Base-by-base conservation (phyloP, 2,797 vertebrate genomes). In the Fistularia commersonii region DNA sequence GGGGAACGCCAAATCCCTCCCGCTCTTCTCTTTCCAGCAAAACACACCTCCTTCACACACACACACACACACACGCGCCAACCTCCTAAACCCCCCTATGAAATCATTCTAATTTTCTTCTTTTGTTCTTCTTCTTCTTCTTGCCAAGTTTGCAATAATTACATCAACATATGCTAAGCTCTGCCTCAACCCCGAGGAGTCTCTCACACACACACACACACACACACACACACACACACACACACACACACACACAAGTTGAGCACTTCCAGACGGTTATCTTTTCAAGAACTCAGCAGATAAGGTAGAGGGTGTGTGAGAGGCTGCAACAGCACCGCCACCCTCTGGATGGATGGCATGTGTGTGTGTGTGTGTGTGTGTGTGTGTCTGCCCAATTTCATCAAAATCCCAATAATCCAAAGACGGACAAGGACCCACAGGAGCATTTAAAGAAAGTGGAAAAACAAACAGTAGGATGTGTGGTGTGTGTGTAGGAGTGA, bases 131-230 rank as follows among this genome's bases (percentile, higher is more conserved):
- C 51, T 46, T 45, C 47, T 37, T 57, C 58, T 61, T 55, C 42
- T 60, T 54, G 1, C 23, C 7, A 43, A 69, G 45, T 71, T 61
- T 65, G 8, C 67, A 66, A 77, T 78, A 76, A 82, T 82, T 52
- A 72, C 57, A 67, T 63, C 41, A 75, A 76, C 47, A 63, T 77
- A 80, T 79, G 79, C 68, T 68, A 84, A 87, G 68, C 79, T 69
- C 56, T 54, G 57, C 48, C 46, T 64, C 57, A 54, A 41, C 36
- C 62, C 49, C 40, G 7, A 54, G 56, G 66, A 54, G 37, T 57
- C 60, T 51, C 61, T 36, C 36, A 7, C 11, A 34, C 5, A 31
- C 39, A 23, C 51, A 35, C 35, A 45, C 7, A 34, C 43, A 48
- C 38, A 57, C 32, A 60, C 33, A 13, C 41, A 32, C 40, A 36